phyloP scores from a whole-genome alignment of 2,888 invertebrate genomes.

The Morpho deidamia region DNA sequence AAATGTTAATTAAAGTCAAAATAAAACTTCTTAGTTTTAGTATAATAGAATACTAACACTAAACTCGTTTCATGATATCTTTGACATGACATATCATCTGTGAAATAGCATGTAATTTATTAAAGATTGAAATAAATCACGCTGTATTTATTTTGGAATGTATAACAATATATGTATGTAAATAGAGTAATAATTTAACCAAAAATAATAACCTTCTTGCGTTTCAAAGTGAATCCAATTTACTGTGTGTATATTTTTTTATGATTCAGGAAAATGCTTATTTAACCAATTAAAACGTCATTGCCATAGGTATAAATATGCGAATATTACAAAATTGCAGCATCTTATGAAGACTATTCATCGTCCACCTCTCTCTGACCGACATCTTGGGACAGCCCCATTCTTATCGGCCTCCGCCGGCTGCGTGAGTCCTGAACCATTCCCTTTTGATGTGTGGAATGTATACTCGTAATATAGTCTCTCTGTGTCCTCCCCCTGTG shows the following conservation, averaged over 20 bases:
- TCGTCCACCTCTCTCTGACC: constrained; percentile 85
- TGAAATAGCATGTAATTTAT: no score
- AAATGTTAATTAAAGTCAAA: no score
- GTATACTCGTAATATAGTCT: constrained; percentile 53
- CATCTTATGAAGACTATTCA: constrained; percentile 85
- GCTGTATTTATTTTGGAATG: no score
- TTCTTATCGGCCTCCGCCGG: constrained; percentile 60
- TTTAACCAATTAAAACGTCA: constrained; percentile 64
- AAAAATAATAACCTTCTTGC: background rate
- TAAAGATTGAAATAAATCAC: no score
- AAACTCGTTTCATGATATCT: no score
- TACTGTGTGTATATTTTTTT: background rate
- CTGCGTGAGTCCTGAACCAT: constrained; percentile 70
- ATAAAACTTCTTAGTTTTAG: no score
- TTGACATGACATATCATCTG: no score
- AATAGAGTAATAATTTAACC: no score
- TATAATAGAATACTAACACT: no score
- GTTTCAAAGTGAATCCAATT: background rate
- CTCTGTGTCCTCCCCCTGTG: constrained; percentile 32
- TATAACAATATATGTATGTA: no score
- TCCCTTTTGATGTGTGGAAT: constrained; percentile 74
- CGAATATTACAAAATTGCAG: constrained; percentile 80
- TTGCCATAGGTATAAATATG: constrained; percentile 77
- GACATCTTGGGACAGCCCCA: constrained; percentile 70
- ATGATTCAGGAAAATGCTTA: constrained; percentile 31